phyloP scores from a whole-genome alignment of 2,888 invertebrate genomes.

The Lasioglossum villosulum region DNA sequence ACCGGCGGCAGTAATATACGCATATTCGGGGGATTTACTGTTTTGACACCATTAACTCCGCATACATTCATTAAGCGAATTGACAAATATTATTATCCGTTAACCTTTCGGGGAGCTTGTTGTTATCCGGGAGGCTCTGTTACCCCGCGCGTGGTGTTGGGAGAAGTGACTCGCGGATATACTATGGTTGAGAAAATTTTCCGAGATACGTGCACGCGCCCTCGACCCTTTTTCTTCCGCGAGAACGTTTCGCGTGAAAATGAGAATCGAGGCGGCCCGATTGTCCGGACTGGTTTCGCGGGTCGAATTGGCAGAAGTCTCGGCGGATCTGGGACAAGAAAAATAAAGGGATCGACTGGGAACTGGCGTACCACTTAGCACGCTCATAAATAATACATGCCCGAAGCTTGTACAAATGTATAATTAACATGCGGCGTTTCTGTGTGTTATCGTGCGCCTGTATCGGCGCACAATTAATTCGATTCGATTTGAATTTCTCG shows the following conservation, averaged over 20 bases:
- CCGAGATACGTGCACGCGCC: background rate
- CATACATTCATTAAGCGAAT: background rate
- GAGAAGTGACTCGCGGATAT: background rate
- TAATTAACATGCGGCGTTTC: conserved; percentile 13
- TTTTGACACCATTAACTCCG: conserved; percentile 9
- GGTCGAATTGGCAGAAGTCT: background rate
- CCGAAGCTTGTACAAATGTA: conserved; percentile 14
- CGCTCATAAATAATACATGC: conserved; percentile 2
- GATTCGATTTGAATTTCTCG: conserved; percentile 18
- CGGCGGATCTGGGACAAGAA: conserved; percentile 1
- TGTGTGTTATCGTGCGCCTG: conserved; percentile 10
- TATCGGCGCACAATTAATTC: conserved; percentile 9
- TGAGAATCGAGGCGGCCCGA: background rate
- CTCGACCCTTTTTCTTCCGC: background rate
- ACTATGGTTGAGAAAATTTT: background rate
- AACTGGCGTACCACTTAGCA: background rate
- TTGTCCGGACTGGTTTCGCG: background rate
- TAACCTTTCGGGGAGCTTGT: background rate
- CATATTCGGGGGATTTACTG: background rate
- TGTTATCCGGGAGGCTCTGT: background rate
- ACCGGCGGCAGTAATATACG: background rate
- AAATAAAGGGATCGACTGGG: background rate
- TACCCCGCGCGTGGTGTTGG: background rate
- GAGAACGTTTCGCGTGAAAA: background rate
- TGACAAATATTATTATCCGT: background rate